Evolutionary conservation across 2,888 invertebrate genomes (phyloP).

Genomic region (Mystacides longicornis): DNA sequence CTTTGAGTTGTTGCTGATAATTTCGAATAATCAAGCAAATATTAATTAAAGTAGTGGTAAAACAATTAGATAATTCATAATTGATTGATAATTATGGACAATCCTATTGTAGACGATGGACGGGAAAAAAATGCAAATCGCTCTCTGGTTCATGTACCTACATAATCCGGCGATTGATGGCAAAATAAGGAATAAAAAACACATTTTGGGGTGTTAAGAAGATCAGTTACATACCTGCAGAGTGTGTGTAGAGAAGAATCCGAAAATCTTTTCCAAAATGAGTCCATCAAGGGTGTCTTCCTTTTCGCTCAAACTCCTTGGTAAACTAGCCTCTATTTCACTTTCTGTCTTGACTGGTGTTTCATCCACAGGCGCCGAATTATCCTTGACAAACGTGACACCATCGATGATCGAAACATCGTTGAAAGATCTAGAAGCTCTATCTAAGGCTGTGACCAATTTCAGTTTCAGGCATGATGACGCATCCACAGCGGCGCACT

Average conservation of each 20-base stretch:
- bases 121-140: too few relatives aligned
- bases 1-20: too few relatives aligned
- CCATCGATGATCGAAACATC: slow-evolving; percentile 65
- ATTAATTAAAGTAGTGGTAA: too few relatives aligned
- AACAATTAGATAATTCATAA: too few relatives aligned
- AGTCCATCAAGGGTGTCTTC: slow-evolving; percentile 65
- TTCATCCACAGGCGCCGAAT: slow-evolving; percentile 39
- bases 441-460: slow-evolving; percentile 67
- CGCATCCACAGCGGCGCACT: slow-evolving; percentile 63
- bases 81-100: too few relatives aligned
- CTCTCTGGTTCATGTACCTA: too few relatives aligned
- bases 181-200: too few relatives aligned
- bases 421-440: slow-evolving; percentile 54
- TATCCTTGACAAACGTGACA: slow-evolving; percentile 65
- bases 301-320: slow-evolving; percentile 64
- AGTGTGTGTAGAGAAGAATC: slow-evolving; percentile 72
- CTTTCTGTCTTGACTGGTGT: slow-evolving; percentile 44
- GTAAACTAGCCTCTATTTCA: slow-evolving; percentile 64
- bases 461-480: slow-evolving; percentile 73
- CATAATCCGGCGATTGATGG: too few relatives aligned
- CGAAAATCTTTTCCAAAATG: slow-evolving; percentile 65
- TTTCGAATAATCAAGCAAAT: too few relatives aligned
- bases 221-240: slow-evolving; percentile 53
- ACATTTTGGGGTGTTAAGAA: not conserved
- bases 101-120: too few relatives aligned